Base-by-base conservation (phyloP, 2,113 vertebrate genomes). In the Thamnaconus septentrionalis region DNA sequence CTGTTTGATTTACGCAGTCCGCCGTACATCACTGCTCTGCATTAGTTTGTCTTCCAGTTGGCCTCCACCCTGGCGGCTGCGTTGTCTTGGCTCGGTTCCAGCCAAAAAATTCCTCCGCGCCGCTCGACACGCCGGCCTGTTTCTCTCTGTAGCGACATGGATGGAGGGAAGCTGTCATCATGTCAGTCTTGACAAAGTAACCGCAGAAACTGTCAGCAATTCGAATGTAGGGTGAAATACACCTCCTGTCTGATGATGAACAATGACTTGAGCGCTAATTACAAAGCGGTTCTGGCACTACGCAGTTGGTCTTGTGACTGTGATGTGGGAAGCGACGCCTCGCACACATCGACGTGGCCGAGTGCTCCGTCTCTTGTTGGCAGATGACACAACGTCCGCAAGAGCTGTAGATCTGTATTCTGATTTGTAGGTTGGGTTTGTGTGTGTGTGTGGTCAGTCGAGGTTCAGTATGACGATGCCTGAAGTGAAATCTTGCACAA, bases 151-250 rank as follows among this genome's bases (percentile, higher is more conserved):
- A 31, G 64, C 18, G 54, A 6, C 47, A 4, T 5, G 12, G 43
- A 49, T 64, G 49, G 64, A 48, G 48, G 49, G 7, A 59, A 67
- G 39, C 58, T 79, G 60, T 52, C 69, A 59, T 10, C 57, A 10
- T 61, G 56, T 44, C 51, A n/a, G n/a, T 31, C 46, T 31, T 45
- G 59, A 7, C n/a, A 53, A 42, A 55, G 51, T 45, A 59, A 41
- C 73, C 60, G 5, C 41, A 59, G 8, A 44, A 47, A 44, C 51
- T 8, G n/a, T 54, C 51, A 59, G 59, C 71, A 59, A 61, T 76
- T 64, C 59, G 8, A 43, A 42, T 66, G 64, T 51, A 31, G 46
- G 44, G 42, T 62, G 4, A 66, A 52, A 41, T 54, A 40, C 64
- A 55, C 52, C 41, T 7, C 44, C 46, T 74, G 10, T 64, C 59